phyloP scores from a whole-genome alignment of 2,888 invertebrate genomes.

The Pandemis corylana region DNA sequence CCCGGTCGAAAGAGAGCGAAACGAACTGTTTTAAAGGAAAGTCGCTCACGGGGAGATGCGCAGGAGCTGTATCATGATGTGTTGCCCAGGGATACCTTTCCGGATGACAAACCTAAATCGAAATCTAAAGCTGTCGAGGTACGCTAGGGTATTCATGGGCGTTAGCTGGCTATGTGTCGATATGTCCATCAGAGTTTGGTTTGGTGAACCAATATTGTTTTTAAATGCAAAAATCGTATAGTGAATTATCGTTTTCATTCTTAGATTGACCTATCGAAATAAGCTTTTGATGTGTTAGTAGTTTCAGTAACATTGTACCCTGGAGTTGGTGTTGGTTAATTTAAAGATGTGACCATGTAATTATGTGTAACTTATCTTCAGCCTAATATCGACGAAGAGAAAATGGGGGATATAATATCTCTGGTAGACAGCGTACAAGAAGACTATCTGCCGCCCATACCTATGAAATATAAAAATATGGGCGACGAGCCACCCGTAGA shows the following conservation, averaged over 20 bases:
- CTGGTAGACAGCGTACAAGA: constrained; percentile 79
- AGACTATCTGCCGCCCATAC: constrained; percentile 74
- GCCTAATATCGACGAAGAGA: constrained; percentile 68
- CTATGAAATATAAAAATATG: constrained; percentile 67
- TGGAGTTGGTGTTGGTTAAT: background rate
- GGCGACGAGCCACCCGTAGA: constrained; percentile 55
- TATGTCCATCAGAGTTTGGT: background rate
- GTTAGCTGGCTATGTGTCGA: background rate
- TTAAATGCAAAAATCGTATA: no score
- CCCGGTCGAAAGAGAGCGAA: constrained; percentile 59
- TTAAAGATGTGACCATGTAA: background rate
- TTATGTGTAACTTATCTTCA: constrained; percentile 19
- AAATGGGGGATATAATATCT: constrained; percentile 78
- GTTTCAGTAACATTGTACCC: no score
- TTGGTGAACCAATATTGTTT: background rate
- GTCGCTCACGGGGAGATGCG: constrained; percentile 65
- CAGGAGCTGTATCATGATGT: constrained; percentile 64
- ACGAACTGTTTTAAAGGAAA: constrained; percentile 56
- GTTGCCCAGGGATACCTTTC: constrained; percentile 50
- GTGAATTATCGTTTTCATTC: no score
- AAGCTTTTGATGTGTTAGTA: no score
- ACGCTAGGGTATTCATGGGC: background rate
- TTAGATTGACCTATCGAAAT: no score
- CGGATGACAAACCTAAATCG: constrained; percentile 2
- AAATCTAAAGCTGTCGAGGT: constrained; percentile 26